A percentile compares a stretch with the other conserved stretches of the same genome.
Conservation (phyloP, 2,113 vertebrate species). For the Daboia siamensis region DNA sequence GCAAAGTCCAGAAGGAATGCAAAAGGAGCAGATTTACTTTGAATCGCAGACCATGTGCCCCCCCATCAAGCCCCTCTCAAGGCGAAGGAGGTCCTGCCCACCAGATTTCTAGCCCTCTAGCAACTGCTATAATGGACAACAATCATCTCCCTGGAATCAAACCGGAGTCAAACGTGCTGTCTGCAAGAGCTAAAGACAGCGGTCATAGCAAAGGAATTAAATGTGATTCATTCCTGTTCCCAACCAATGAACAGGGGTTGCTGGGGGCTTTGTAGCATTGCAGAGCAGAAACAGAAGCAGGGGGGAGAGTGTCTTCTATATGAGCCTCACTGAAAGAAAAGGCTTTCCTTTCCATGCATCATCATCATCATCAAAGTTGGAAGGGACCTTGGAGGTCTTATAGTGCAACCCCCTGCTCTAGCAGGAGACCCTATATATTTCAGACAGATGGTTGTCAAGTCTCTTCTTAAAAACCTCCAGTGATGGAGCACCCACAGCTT, state of each 20-base stretch:
- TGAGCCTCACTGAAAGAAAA: not conserved
- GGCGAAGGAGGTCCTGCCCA: not conserved
- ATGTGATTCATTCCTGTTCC: not conserved
- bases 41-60: not conserved
- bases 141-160: too few relatives aligned
- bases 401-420: too few relatives aligned
- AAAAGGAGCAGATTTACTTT: not conserved
- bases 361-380: not conserved
- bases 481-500: too few relatives aligned
- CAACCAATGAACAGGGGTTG: not conserved
- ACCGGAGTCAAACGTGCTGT: not conserved
- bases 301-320: not conserved
- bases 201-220: not conserved
- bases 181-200: too few relatives aligned
- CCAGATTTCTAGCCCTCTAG: not conserved
- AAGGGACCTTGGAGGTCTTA: too few relatives aligned
- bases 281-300: not conserved
- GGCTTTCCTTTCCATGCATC: not conserved
- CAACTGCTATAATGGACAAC: not conserved
- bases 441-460: too few relatives aligned
- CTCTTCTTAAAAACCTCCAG: too few relatives aligned
- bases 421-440: too few relatives aligned
- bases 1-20: not conserved
- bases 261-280: not conserved
- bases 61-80: not conserved